Percentiles rank a stretch among this genome's conserved stretches.
Conservation (phyloP, 1,140 invertebrate genomes). For the Hypsibius dujardini region DNA sequence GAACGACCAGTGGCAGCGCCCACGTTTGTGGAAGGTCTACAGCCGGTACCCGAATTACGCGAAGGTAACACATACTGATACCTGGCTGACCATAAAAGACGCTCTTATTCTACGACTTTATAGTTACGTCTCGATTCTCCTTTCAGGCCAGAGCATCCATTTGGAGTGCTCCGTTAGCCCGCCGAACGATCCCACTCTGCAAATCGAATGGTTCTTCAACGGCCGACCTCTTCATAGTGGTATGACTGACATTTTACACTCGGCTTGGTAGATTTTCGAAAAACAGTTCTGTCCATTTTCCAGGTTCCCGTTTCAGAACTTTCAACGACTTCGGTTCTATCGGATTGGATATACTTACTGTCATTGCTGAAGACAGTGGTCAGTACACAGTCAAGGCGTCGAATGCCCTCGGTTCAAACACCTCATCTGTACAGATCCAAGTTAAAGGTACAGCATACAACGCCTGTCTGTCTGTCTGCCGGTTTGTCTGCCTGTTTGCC, state of each 20-base stretch:
- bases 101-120: slow-evolving; percentile 76
- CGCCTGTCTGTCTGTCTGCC: too few species aligned
- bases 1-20: slow-evolving; percentile 42
- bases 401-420: not conserved
- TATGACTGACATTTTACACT: too few species aligned
- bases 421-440: slow-evolving; percentile 1
- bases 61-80: slow-evolving; percentile 40
- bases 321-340: slow-evolving; percentile 90
- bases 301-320: too few species aligned
- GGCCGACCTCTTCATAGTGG: slow-evolving; percentile 53
- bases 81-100: slow-evolving; percentile 73
- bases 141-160: slow-evolving; percentile 67
- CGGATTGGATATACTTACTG: slow-evolving; percentile 69
- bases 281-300: too few species aligned
- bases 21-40: not conserved
- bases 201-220: slow-evolving; percentile 77
- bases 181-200: slow-evolving; percentile 67
- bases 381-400: slow-evolving; percentile 61
- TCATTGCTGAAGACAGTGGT: slow-evolving; percentile 78
- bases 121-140: too few species aligned
- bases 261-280: not conserved
- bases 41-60: not conserved
- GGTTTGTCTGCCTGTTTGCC: too few species aligned
- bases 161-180: slow-evolving; percentile 80
- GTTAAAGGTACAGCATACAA: slow-evolving; percentile 48